Conservation (phyloP, 2,888 invertebrate species). For the Rhagium mordax region DNA sequence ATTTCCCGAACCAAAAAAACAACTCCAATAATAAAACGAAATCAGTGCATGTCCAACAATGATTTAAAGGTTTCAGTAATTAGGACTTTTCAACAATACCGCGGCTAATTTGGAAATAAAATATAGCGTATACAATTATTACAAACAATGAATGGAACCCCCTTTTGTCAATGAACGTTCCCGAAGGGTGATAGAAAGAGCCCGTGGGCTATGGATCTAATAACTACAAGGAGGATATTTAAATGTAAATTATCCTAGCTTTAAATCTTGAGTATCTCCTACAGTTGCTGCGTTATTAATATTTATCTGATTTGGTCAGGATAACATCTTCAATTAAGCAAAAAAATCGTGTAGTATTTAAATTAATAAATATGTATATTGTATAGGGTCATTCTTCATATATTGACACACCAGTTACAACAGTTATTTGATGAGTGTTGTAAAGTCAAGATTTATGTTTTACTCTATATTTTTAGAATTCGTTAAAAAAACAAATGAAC, state of each 20-base stretch:
- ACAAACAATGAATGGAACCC: constrained; percentile 38
- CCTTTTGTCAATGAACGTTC: constrained; percentile 7
- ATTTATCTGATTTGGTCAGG: constrained; percentile 3
- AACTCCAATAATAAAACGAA: constrained; percentile 6
- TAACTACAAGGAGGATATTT: background rate
- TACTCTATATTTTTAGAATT: no score
- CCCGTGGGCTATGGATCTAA: constrained; percentile 31
- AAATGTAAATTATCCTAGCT: constrained; percentile 12
- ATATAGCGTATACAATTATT: constrained; percentile 32
- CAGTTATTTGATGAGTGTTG: no score
- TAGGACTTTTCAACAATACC: constrained; percentile 41
- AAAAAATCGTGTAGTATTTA: background rate
- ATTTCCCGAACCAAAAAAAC: background rate
- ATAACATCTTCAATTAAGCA: constrained; percentile 14
- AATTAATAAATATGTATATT: background rate
- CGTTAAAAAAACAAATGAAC: no score
- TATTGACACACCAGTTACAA: no score
- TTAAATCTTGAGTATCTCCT: background rate
- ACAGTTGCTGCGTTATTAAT: background rate
- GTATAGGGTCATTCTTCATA: no score
- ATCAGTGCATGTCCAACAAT: constrained; percentile 35
- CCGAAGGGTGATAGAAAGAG: constrained; percentile 30
- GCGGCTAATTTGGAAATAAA: constrained; percentile 47
- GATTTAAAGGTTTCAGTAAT: constrained; percentile 41
- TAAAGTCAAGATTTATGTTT: no score